These are phyloP conservation scores for Mycteria americana DNA, from an alignment of 2,797 vertebrate genomes.

Conservation along the genomic window DNA sequence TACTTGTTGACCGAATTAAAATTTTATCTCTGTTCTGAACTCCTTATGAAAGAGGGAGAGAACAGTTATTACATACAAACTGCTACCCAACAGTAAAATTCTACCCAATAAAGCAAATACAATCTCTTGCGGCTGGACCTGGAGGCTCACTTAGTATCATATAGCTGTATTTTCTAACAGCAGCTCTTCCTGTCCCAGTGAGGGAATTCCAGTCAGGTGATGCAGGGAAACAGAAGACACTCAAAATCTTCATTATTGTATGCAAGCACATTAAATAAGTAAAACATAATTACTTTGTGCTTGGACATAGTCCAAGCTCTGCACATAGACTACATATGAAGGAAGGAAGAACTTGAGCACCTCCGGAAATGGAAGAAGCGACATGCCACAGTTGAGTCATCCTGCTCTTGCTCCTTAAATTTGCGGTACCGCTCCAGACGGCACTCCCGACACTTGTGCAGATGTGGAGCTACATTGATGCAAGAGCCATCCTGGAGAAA, in stretches of 20 bases:
- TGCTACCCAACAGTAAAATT: background rate
- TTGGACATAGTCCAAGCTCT: background rate
- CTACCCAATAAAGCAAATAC: background rate
- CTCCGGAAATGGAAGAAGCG: conserved; percentile 99
- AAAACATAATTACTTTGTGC: background rate
- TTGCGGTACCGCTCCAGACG: conserved; percentile 96
- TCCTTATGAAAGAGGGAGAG: background rate
- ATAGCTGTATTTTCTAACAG: background rate
- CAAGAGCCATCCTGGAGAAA: conserved; percentile 98
- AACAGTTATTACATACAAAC: background rate
- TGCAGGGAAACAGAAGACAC: background rate
- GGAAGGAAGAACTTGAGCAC: conserved; percentile 69
- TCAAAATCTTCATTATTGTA: background rate
- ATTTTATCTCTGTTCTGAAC: background rate
- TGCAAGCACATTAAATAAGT: background rate
- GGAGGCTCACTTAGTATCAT: background rate
- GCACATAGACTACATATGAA: background rate
- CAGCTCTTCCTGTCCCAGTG: background rate
- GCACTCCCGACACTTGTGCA: conserved; percentile 98
- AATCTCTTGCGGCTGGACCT: background rate
- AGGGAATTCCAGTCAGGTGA: background rate
- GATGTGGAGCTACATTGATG: conserved; percentile 96
- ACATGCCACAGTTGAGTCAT: conserved; percentile 97
- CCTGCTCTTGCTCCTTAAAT: conserved; percentile 92
- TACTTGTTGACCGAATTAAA: background rate